Conservation (phyloP, 2,888 invertebrate species). For the Chymomyza fuscimana region DNA sequence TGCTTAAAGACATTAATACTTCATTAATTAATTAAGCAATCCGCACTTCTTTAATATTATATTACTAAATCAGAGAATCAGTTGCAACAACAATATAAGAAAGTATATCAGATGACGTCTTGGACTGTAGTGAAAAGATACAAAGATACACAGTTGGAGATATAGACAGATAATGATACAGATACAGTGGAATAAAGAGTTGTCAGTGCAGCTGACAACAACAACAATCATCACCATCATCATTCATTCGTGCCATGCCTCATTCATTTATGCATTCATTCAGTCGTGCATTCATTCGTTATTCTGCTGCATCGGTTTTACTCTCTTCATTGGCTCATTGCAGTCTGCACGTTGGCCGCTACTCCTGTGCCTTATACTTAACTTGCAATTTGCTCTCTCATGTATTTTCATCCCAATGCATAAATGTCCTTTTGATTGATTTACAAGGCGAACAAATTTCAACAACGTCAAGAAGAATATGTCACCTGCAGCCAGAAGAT, state of each 20-base stretch:
- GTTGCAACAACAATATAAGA: too few species aligned
- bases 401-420: slow-evolving; percentile 34
- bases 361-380: slow-evolving; percentile 26
- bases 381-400: slow-evolving; percentile 35
- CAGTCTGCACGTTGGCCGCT: neutral
- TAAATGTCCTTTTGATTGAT: slow-evolving; percentile 63
- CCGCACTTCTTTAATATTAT: neutral
- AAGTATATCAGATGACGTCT: neutral
- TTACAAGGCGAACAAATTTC: slow-evolving; percentile 24
- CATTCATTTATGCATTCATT: slow-evolving; percentile 14
- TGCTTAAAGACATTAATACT: too few species aligned
- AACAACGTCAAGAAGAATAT: neutral
- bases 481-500: neutral
- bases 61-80: slow-evolving; percentile 19
- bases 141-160: neutral
- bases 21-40: too few species aligned
- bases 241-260: slow-evolving; percentile 40
- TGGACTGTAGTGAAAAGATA: neutral
- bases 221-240: slow-evolving; percentile 8
- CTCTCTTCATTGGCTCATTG: slow-evolving; percentile 27
- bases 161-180: too few species aligned
- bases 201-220: too few species aligned
- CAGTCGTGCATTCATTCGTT: slow-evolving; percentile 37
- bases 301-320: neutral
- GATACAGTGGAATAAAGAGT: neutral